Conservation (phyloP, 92 coral and sea anemone genomes). For the Zoanthus sansibaricus region DNA sequence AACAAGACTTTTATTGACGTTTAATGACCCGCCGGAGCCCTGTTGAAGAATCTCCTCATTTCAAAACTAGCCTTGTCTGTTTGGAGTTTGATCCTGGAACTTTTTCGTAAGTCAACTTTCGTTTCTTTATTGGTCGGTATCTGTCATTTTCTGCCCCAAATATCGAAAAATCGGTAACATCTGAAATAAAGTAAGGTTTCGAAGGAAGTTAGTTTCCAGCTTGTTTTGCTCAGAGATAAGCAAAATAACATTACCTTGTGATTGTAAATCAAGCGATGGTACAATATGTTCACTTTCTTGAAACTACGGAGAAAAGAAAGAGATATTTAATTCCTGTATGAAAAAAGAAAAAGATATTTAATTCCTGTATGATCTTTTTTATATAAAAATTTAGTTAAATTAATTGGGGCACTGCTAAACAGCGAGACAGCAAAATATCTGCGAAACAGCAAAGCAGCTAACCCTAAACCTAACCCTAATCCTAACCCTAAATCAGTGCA, state of each 20-base stretch:
- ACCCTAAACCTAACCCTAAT: no score
- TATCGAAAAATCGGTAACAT: conserved; percentile 67
- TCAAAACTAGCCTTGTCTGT: conserved; percentile 87
- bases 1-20: no score
- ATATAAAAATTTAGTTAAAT: not conserved
- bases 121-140: conserved; percentile 63
- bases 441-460: no score
- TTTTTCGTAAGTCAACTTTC: conserved; percentile 80
- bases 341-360: not conserved
- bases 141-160: conserved; percentile 43
- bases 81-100: conserved; percentile 90
- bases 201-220: not conserved
- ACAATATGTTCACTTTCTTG: conserved; percentile 59
- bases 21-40: no score
- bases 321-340: not conserved
- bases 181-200: conserved; percentile 6
- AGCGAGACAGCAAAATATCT: no score
- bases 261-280: conserved; percentile 57
- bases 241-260: conserved; percentile 52
- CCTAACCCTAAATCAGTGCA: no score
- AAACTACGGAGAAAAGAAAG: conserved; percentile 8
- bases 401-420: not conserved
- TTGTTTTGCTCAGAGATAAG: not conserved
- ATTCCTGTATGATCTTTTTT: not conserved
- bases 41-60: not conserved